Evolutionary conservation across 2,113 vertebrate species (phyloP).

Genomic region (Phalacrocorax pelagicus): DNA sequence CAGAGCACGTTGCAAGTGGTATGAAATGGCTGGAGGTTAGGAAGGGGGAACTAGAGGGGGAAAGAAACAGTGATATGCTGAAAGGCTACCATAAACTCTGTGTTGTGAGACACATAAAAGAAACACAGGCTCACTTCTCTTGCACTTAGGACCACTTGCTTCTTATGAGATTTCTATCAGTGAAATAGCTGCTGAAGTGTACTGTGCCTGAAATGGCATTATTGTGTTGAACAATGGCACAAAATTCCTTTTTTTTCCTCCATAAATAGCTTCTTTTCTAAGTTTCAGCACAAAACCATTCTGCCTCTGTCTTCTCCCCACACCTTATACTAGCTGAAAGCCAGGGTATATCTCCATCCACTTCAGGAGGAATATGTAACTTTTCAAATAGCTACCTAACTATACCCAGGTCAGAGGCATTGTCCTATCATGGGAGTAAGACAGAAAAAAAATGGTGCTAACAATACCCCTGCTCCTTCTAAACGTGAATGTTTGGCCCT

Average conservation of each 20-base stretch:
- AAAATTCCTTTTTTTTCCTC: background rate
- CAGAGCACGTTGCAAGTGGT: background rate
- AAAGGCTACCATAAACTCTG: background rate
- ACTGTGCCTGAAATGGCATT: background rate
- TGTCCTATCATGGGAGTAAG: background rate
- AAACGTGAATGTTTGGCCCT: background rate
- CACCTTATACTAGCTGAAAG: background rate
- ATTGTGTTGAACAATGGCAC: background rate
- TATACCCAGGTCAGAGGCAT: background rate
- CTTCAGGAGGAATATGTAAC: background rate
- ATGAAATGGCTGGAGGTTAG: background rate
- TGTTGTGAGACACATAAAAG: background rate
- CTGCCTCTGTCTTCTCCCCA: background rate
- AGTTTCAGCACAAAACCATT: background rate
- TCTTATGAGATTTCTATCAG: background rate
- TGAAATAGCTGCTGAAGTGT: background rate
- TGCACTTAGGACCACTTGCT: background rate
- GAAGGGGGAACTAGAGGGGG: background rate
- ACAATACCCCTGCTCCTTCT: background rate
- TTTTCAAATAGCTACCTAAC: background rate
- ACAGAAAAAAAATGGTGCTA: background rate
- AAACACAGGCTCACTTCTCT: background rate
- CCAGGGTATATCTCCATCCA: background rate
- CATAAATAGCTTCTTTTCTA: background rate
- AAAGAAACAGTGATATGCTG: background rate